Evolutionary conservation across 2,797 vertebrate species (phyloP).

Genomic region (Nannoperca australis): DNA sequence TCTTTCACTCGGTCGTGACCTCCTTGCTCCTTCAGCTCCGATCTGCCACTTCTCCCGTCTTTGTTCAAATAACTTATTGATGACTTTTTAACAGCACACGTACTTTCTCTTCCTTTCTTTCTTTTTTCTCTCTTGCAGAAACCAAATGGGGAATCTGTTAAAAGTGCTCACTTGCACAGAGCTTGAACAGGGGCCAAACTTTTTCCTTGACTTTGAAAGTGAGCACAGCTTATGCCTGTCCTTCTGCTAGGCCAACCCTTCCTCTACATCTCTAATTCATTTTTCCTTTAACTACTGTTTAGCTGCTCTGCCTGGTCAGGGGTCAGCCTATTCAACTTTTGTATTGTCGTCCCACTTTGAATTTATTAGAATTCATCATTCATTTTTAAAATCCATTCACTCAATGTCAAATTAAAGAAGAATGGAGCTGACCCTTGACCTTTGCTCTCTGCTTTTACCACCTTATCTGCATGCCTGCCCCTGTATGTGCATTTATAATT

Average conservation of each 20-base stretch:
- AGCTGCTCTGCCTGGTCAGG: conserved; percentile 55
- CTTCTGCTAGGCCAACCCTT: conserved; percentile 50
- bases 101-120: conserved; percentile 46
- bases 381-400: conserved; percentile 45
- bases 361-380: conserved; percentile 47
- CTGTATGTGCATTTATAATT: conserved; percentile 19
- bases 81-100: conserved; percentile 70
- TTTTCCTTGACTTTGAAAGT: conserved; percentile 99
- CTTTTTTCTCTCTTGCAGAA: conserved; percentile 87
- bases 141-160: conserved; percentile 94
- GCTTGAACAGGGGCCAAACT: conserved; percentile 94
- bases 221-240: conserved; percentile 86
- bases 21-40: conserved; percentile 38
- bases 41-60: conserved; percentile 14
- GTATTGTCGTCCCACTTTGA: conserved; percentile 22
- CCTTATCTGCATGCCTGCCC: conserved; percentile 46
- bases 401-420: conserved; percentile 22
- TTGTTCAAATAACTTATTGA: conserved; percentile 44
- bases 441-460: conserved; percentile 46
- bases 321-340: conserved; percentile 64
- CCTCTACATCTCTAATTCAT: conserved; percentile 12
- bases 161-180: conserved; percentile 96
- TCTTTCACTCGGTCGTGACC: conserved; percentile 19
- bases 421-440: conserved; percentile 75
- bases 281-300: conserved; percentile 31